phyloP scores from a whole-genome alignment of 37 sponge, comb jelly and placozoan species.

The Hexactinellida sp. region DNA sequence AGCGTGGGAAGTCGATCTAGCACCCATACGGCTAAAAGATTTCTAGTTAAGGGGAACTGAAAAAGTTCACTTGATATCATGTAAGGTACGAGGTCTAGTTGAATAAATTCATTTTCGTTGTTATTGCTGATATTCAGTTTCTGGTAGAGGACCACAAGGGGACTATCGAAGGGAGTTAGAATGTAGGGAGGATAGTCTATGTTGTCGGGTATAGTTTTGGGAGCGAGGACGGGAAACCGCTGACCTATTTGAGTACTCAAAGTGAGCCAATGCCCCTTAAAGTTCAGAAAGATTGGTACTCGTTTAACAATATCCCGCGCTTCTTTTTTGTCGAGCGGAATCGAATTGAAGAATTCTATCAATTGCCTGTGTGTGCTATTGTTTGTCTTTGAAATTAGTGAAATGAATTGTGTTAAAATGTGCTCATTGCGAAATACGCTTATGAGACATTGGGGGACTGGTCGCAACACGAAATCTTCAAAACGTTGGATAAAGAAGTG shows the following conservation, averaged over 20 bases:
- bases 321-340: neutral
- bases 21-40: neutral
- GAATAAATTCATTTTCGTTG: neutral
- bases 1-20: neutral
- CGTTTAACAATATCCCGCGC: neutral
- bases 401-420: neutral
- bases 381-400: neutral
- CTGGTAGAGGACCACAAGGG: neutral
- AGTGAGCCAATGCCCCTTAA: neutral
- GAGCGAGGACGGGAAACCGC: neutral
- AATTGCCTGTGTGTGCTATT: neutral
- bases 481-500: neutral
- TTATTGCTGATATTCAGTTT: neutral
- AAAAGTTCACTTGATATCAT: neutral
- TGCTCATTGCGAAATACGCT: neutral
- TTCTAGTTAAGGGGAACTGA: neutral
- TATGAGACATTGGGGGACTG: neutral
- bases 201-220: neutral
- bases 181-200: neutral
- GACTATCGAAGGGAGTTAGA: slow-evolving; percentile 5
- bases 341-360: neutral
- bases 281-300: neutral
- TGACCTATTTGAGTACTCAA: neutral
- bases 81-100: neutral
- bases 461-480: neutral